Percentiles rank a stretch among this genome's conserved stretches.
These are phyloP conservation scores for Peromyscus attwateri DNA, from an alignment of 2,797 vertebrate genomes.

Conservation along the genomic window DNA sequence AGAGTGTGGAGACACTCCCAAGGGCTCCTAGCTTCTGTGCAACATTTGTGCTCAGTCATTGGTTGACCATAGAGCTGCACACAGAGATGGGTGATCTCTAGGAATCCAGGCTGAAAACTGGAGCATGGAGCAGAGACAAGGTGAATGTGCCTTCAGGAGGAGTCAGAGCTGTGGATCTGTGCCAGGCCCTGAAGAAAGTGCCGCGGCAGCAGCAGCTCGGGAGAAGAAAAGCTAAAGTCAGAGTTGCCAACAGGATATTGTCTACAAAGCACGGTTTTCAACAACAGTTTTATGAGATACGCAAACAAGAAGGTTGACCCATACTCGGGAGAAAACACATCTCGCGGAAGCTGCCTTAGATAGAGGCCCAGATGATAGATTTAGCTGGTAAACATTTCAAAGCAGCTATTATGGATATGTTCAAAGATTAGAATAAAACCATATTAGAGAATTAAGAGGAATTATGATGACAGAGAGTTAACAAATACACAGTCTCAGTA, in stretches of 20 bases:
- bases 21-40: not conserved
- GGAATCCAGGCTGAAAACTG: not conserved
- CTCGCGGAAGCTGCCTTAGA: not conserved
- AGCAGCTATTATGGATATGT: conserved; percentile 51
- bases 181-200: not conserved
- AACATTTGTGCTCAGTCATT: not conserved
- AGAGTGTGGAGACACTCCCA: not conserved
- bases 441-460: conserved; percentile 68
- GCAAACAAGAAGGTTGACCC: conserved; percentile 33
- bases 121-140: not conserved
- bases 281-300: not conserved
- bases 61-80: not conserved
- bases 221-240: not conserved
- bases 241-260: not conserved
- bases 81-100: not conserved
- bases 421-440: conserved; percentile 69
- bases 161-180: not conserved
- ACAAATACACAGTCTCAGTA: conserved; percentile 52
- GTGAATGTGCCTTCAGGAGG: rapidly evolving
- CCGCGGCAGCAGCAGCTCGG: not conserved
- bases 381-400: conserved; percentile 63
- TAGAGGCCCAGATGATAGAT: conserved; percentile 11
- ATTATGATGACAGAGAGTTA: conserved; percentile 44
- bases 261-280: conserved; percentile 35
- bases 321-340: not conserved